Evolutionary conservation across 2,888 invertebrate genomes (phyloP), one percentile per base, ranked within the genome.

Genomic region (Oscheius myriophilus): DNA sequence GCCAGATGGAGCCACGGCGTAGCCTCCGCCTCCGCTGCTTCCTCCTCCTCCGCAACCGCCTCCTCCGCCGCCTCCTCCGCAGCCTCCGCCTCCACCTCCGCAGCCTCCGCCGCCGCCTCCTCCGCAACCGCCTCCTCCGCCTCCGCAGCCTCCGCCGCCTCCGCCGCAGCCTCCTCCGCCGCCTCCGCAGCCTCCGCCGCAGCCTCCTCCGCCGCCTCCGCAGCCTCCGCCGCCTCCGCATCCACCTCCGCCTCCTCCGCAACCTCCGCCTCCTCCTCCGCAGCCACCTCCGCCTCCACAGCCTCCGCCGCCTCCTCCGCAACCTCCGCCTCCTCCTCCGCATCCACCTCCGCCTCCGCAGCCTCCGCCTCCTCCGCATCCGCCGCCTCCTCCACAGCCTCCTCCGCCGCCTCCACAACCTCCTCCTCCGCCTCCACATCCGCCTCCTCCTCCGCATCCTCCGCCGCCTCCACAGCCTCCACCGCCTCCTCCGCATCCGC

Each of bases 21-120:
- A 70, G 43, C 71, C 73, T 42, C 70, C 73, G 12, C 65, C 70
- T 65, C 76, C 76, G 57, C 69, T 67, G 9, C 70, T 67, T 25
- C 61, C 59, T 33, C 61, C 55, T 9, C 25, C 51, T 23, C 12
- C 14, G 21, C n/a, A 46, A 33, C 33, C 42, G 64, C 61, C 61
- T 3, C 67, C 43, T 33, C 49, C 16, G 58, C 25, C n/a, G 11
- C 42, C 18, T 21, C 45, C 45, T 11, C 59, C 42, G 42, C 59
- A 12, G 21, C 53, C 53, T 4, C 41, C 18, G 23, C 26, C n/a
- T 12, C 39, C 23, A n/a, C 64, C 61, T 49, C 67, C 63, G 21
- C 59, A 63, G 46, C 67, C 46, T 0, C 59, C 69, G 12, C 54
- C 49, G 33, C 61, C 68, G 23, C 39, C 16, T 59, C 62, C 62